phyloP scores from a whole-genome alignment of 2,888 invertebrate genomes.

The Danaus chrysippus region DNA sequence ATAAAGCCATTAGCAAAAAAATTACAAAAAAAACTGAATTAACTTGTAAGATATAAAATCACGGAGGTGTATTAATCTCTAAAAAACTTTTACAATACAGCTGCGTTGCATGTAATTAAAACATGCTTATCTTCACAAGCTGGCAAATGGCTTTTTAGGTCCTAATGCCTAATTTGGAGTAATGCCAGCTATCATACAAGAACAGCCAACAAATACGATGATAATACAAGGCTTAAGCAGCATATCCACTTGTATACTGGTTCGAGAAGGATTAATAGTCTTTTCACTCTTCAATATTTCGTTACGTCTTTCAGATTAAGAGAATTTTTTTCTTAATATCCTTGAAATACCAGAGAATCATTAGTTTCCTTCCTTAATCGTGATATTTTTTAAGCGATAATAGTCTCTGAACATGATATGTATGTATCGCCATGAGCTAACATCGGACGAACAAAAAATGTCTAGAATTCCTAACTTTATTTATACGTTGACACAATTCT shows the following conservation, averaged over 20 bases:
- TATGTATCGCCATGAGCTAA: no score
- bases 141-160: constrained; percentile 30
- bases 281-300: not conserved
- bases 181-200: constrained; percentile 23
- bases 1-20: no score
- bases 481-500: no score
- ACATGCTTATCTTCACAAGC: constrained; percentile 24
- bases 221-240: constrained; percentile 16
- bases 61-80: constrained; percentile 9
- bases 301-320: no score
- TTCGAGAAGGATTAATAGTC: not conserved
- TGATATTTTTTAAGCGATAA: no score
- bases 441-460: no score
- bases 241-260: constrained; percentile 6
- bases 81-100: constrained; percentile 21
- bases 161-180: constrained; percentile 31
- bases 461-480: no score
- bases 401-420: no score
- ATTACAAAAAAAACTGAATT: no score
- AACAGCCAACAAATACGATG: constrained; percentile 19
- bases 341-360: no score
- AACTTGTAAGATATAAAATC: not conserved
- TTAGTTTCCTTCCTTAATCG: no score
- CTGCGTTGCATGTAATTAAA: constrained; percentile 22
- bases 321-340: no score